phyloP scores from a whole-genome alignment of 2,797 vertebrate genomes.

The Acanthopagrus latus region DNA sequence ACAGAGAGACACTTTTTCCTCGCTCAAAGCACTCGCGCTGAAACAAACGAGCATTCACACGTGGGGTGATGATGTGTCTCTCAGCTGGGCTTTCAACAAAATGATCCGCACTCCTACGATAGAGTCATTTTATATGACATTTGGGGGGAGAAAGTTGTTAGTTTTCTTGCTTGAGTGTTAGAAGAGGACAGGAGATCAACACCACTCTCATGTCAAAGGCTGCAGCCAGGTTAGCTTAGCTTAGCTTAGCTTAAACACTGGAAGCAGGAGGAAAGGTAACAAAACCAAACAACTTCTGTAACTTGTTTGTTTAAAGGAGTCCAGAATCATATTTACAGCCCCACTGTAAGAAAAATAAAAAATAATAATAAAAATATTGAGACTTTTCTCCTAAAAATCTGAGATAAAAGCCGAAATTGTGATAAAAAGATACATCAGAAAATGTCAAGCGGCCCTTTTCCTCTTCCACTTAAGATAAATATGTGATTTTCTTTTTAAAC shows the following conservation, averaged over 20 bases:
- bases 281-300: too few relatives aligned
- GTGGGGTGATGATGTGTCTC: background rate
- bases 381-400: too few relatives aligned
- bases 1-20: background rate
- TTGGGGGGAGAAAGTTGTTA: background rate
- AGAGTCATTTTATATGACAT: accelerated
- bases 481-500: too few relatives aligned
- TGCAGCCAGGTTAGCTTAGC: background rate
- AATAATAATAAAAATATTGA: too few relatives aligned
- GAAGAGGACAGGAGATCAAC: background rate
- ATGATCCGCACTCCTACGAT: too few relatives aligned
- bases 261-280: background rate
- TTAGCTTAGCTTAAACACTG: background rate
- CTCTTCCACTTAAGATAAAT: too few relatives aligned
- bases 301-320: too few relatives aligned
- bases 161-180: background rate
- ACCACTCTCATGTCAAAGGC: background rate
- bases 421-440: too few relatives aligned
- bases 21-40: background rate
- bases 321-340: too few relatives aligned
- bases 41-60: background rate
- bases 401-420: too few relatives aligned
- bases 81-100: background rate
- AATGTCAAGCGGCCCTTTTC: too few relatives aligned
- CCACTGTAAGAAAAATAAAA: too few relatives aligned